These are phyloP conservation scores for Tenthredo notha DNA, from an alignment of 2,888 invertebrate genomes.

Conservation along the genomic window DNA sequence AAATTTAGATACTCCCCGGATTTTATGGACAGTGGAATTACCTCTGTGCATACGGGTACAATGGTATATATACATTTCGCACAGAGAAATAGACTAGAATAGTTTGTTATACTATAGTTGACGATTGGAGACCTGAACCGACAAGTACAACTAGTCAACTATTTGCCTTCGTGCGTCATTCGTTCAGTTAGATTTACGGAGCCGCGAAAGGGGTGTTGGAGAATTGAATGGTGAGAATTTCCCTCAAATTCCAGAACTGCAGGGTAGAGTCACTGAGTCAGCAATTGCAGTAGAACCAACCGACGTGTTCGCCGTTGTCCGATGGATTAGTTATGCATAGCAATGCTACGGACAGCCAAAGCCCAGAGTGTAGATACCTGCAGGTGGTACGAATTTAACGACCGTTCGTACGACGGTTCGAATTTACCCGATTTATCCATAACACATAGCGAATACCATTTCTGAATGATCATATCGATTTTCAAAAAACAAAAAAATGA, in stretches of 20 bases:
- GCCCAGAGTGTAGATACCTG: not conserved
- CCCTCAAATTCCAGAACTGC: constrained; percentile 46
- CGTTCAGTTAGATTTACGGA: constrained; percentile 46
- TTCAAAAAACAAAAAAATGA: not conserved
- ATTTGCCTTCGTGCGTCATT: constrained; percentile 46
- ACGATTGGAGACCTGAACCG: not conserved
- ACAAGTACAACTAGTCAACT: constrained; percentile 22
- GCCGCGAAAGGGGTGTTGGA: not conserved
- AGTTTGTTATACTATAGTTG: constrained; percentile 14
- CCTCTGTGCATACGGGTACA: not conserved
- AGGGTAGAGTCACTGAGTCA: constrained; percentile 39
- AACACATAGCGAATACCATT: not conserved
- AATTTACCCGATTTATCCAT: not conserved
- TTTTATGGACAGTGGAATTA: not conserved
- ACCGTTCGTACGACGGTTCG: not conserved
- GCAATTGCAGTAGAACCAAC: constrained; percentile 37
- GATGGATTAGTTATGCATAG: constrained; percentile 46
- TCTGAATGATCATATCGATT: not conserved
- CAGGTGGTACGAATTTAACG: constrained; percentile 6
- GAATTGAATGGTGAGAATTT: constrained; percentile 43
- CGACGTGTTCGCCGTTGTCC: constrained; percentile 45
- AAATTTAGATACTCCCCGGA: not conserved
- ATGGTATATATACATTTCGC: not conserved
- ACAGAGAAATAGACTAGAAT: not conserved
- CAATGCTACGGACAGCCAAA: constrained; percentile 30